Base-by-base conservation (phyloP, 1,140 invertebrate species). In the Drosophila nigrodunni region DNA sequence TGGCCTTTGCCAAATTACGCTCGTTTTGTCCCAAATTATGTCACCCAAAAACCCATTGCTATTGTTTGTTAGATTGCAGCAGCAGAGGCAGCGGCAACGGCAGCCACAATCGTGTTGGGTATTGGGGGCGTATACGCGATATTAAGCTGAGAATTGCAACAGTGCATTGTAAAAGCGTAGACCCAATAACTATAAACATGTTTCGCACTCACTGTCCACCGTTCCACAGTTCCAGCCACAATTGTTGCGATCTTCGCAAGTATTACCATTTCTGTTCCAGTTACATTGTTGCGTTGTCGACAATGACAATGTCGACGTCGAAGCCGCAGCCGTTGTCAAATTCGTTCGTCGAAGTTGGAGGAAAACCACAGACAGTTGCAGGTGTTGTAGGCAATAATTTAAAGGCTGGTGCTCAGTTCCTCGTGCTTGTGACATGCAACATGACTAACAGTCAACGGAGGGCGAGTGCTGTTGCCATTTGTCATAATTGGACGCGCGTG, bases 401-500 rank as follows among this genome's bases (percentile, higher is more conserved):
- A 86, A 43, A 60, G 69, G 37, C 9, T 25, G 43, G 21, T 61
- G 50, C 58, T 67, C 54, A 78, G 82, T 86, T 86, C 82, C 82
- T 78, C 59, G 64, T 77, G 67, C 75, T 34, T 47, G 78, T 60
- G 62, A 65, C 82, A 78, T 41, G 74, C 54, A 59, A 74, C 52
- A 62, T 57, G 59, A 58, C 44, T 50, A 67, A 52, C 15, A 54
- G 49, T 30, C 11, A 30, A 7, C 10, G 34, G 50, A 47, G 46
- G 41, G 44, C 52, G 39, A 61, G 37, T 70, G 52, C 62, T 70
- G 72, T 54, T 59, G 82, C 60, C 80, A 67, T 80, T 82, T 80
- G 83, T 87, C 83, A 83, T 87, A 88, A 88, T 87, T 87, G 83
- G 80, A 62, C 66, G 83, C 82, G 82, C 77, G 83, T 88, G 80